These are phyloP conservation scores for Stictonetta naevosa DNA, from an alignment of 2,113 vertebrate genomes.

Conservation along the genomic window DNA sequence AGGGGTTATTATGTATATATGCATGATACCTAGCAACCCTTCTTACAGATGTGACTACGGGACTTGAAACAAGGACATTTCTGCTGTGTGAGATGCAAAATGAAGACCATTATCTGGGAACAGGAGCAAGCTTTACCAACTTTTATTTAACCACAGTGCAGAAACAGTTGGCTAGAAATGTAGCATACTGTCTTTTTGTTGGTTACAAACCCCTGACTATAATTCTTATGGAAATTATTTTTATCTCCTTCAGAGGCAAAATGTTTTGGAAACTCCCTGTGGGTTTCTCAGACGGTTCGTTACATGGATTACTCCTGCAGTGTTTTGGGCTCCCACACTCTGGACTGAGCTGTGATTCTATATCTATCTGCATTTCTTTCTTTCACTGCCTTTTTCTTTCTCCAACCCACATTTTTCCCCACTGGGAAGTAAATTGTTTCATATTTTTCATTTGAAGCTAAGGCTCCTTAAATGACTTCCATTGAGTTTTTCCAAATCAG, in stretches of 20 bases:
- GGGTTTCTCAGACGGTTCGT: constrained; percentile 30
- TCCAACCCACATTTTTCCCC: constrained; percentile 26
- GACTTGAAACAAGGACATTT: not conserved
- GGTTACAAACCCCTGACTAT: not conserved
- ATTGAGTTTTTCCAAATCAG: constrained; percentile 46
- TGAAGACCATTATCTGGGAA: not conserved
- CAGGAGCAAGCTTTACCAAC: not conserved
- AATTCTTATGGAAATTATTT: constrained; percentile 51
- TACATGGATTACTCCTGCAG: constrained; percentile 36
- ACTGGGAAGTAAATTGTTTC: constrained; percentile 48
- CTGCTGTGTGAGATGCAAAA: not conserved
- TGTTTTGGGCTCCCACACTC: not conserved
- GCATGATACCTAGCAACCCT: not conserved
- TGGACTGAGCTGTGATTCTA: constrained; percentile 4
- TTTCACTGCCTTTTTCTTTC: not conserved
- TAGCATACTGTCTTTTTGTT: not conserved
- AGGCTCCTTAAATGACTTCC: constrained; percentile 17
- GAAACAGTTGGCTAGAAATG: constrained; percentile 14
- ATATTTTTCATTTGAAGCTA: constrained; percentile 46
- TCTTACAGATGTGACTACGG: not conserved
- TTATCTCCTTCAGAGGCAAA: constrained; percentile 38
- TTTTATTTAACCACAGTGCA: not conserved
- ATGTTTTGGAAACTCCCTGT: constrained; percentile 42
- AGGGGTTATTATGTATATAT: not conserved
- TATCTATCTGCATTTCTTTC: constrained; percentile 35